Evolutionary conservation across 2,113 vertebrate genomes (phyloP), one percentile per base, ranked within the genome.

Genomic region (Oceanites oceanicus): DNA sequence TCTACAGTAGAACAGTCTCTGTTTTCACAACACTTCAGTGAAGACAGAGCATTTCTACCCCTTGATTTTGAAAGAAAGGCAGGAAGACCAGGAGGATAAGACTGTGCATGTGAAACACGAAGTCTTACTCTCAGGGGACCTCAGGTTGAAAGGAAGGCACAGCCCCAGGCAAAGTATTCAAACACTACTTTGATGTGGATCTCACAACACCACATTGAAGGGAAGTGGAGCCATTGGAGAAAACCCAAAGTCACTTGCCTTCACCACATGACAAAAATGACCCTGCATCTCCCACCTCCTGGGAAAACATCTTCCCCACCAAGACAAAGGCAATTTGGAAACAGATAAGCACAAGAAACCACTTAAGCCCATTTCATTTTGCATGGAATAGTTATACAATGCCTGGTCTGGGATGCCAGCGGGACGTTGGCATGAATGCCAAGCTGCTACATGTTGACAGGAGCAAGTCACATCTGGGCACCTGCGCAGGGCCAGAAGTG

Each of bases 401-500:
- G 49, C 13, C 27, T 67, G 29, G 8, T 63, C 29, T 65, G 38
- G 5, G 49, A 34, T 9, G 13, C 17, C 22, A 32, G 32, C 0
- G 0, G n/a, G 67, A 25, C 3, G 0, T 3, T 45, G 25, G 15
- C 25, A 6, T 27, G 56, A 62, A 27, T 7, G 10, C 7, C 36
- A 49, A 40, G 17, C 27, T 68, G 58, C 23, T 21, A 19, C 13
- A 19, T 12, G 6, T 50, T 67, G n/a, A 42, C 17, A 86, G 65
- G 7, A 59, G 14, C 1, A 3, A 79, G 29, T 20, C n/a, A 47
- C 10, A 55, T 50, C 70, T 93, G 86, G 59, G 20, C 29, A 75
- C 27, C 25, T 7, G 11, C 2, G 4, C 12, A 22, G 45, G 30
- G 18, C 23, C 59, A 85, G 13, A 74, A 85, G 25, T 34, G 10